Evolutionary conservation across 1,140 invertebrate genomes (phyloP), one percentile per base, ranked within the genome.

Genomic region (Zaprionus capensis): DNA sequence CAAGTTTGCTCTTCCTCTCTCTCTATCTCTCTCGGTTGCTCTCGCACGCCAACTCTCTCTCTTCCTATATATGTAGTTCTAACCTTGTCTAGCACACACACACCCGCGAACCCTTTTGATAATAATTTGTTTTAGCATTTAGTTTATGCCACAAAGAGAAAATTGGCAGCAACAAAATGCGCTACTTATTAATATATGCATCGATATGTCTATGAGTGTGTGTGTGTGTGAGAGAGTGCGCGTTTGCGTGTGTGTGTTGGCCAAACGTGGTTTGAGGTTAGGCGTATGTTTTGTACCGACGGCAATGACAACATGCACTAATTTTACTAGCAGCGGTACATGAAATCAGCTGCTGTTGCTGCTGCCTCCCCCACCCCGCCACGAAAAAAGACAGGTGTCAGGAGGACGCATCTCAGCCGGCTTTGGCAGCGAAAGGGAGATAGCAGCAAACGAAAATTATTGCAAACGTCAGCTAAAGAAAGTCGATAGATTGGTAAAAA

Each of bases 391-490:
- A 34, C 31, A 17, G 41, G 7, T 66, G 79, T 62, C 56, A 63
- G 79, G 31, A 36, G 24, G 12, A 53, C 28, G 63, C 28, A 11
- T 26, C 65, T 44, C 46, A 76, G 62, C 69, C 69, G 69, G 70
- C 62, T 17, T 38, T 46, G n/a, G 20, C n/a, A 41, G 44, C 24
- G 57, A 55, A 53, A 61, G 34, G 11, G 20, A 74, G 31, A 74
- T 5, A 36, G 53, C 28, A 46, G 15, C 31, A 49, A 20, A 49
- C 59, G 46, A 72, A 71, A 67, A 68, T 64, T 80, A 78, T 65
- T 77, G 83, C 78, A 68, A 83, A 84, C 80, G 84, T 87, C 84
- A 87, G 81, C 78, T 73, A 81, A 83, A 81, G 80, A 87, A 88
- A 81, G 81, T 81, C 62, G 41, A 56, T 64, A 62, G 38, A 65